Evolutionary conservation across 1,140 invertebrate species (phyloP), one percentile per base, ranked within the genome.

Genomic region (Drosophila pandora): DNA sequence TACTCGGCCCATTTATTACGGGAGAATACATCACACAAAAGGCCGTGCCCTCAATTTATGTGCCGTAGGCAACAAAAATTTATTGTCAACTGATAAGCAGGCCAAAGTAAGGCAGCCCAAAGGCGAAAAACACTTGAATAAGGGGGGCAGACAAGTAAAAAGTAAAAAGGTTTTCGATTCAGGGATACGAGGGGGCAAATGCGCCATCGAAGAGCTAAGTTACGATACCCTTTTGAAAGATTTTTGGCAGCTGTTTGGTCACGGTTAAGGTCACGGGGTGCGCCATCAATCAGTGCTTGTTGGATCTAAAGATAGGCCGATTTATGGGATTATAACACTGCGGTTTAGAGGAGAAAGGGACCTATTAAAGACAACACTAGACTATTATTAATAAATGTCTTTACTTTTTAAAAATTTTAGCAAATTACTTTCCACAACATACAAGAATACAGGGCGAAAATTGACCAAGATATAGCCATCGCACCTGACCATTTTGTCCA

Each of bases 81-180:
- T 87, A 87, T 87, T 87, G 82, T 87, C 74, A 87, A 87, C 82
- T 87, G 82, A 87, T 88, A 87, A 87, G 82, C 82, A 82, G 82
- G 78, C 59, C 69, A 61, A 57, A 71, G 54, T 52, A 82, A 87
- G 82, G 82, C 75, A 72, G 78, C 69, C 82, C 65, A 59, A 68
- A 71, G 69, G 73, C 69, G 48, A 63, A 73, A 76, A 85, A 65
- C 48, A 85, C 83, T 70, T 63, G 71, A 76, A 65, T 77, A 69
- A 57, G 49, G 48, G 2, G 41, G 41, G 41, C 41, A 12, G 34
- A 10, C 9, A 12, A 43, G 41, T 8, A 43, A 37, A 12, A 37
- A n/a, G n/a, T n/a, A n/a, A n/a, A 39, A 59, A 17, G 74, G 57
- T 50, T 43, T 43, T 43, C 41, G 13, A n/a, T 9, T 3, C 5